phyloP scores from a whole-genome alignment of 2,888 invertebrate species.

The Zaprionus obscuricornis region DNA sequence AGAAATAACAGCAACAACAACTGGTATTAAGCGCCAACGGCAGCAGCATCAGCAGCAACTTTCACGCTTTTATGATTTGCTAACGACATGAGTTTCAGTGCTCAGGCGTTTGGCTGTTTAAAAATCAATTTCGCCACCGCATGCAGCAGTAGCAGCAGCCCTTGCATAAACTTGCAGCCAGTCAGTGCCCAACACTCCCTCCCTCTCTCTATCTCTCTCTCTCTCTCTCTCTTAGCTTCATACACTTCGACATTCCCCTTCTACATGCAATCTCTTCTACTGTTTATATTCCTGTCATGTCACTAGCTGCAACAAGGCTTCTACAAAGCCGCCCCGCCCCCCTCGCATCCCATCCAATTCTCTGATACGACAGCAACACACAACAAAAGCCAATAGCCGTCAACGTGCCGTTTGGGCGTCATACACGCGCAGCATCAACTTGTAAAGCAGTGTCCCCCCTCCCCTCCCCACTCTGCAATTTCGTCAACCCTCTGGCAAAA shows the following conservation, averaged over 20 bases:
- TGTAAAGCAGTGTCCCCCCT: background rate
- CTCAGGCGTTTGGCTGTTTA: conserved; percentile 55
- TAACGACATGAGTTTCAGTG: conserved; percentile 69
- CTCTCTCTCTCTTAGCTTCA: background rate
- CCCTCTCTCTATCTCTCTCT: background rate
- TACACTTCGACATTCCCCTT: no score
- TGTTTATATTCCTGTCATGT: conserved; percentile 72
- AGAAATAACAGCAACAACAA: conserved; percentile 14
- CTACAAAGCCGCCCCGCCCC: conserved; percentile 7
- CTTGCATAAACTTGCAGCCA: conserved; percentile 11
- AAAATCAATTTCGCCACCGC: conserved; percentile 78
- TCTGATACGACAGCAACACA: conserved; percentile 40
- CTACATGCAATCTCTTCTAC: conserved; percentile 23
- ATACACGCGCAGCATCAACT: conserved; percentile 8
- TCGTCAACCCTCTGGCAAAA: background rate
- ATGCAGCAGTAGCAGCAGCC: conserved; percentile 43
- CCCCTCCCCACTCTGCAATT: no score
- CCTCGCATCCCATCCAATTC: conserved; percentile 15
- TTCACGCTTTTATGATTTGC: conserved; percentile 79
- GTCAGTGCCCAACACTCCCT: background rate
- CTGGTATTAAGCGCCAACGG: conserved; percentile 18
- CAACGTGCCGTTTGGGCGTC: conserved; percentile 37
- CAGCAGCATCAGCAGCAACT: conserved; percentile 35
- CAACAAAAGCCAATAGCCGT: conserved; percentile 75
- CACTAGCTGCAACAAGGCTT: conserved; percentile 48